Percentiles rank a stretch among this genome's conserved stretches.
Evolutionary conservation across 2,113 vertebrate genomes (phyloP).

Genomic region (Smithornis capensis): DNA sequence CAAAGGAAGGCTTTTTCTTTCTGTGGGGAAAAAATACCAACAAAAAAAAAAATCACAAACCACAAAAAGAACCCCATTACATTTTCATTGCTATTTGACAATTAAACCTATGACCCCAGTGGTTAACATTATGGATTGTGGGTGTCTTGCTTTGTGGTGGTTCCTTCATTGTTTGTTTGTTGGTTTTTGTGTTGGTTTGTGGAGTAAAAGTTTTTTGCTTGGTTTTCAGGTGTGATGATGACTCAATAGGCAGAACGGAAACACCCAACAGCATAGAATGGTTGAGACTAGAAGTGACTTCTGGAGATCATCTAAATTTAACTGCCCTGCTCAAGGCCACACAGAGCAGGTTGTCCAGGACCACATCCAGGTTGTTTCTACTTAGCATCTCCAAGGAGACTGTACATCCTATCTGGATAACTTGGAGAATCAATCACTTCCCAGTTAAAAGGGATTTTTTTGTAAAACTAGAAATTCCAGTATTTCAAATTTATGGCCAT

Average conservation of each 20-base stretch:
- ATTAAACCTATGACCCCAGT: neutral
- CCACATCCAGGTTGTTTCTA: neutral
- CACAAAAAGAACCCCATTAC: neutral
- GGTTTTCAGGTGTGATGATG: neutral
- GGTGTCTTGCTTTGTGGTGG: rapidly evolving
- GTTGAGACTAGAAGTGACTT: neutral
- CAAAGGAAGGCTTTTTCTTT: neutral
- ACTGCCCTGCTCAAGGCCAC: neutral
- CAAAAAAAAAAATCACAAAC: neutral
- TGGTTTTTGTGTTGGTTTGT: neutral
- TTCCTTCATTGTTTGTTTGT: neutral
- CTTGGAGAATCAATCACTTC: rapidly evolving
- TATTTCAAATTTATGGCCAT: neutral
- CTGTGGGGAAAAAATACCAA: neutral
- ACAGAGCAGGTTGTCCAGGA: neutral
- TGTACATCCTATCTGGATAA: neutral
- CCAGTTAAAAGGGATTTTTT: neutral
- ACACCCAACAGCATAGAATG: neutral
- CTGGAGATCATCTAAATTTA: neutral
- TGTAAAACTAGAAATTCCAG: neutral
- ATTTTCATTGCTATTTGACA: neutral
- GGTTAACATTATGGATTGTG: rapidly evolving
- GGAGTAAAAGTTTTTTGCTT: neutral
- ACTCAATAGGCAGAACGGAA: neutral
- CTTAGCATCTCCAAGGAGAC: neutral